Evolutionary conservation across 2,797 vertebrate genomes (phyloP).

Genomic region (Erethizon dorsatum): DNA sequence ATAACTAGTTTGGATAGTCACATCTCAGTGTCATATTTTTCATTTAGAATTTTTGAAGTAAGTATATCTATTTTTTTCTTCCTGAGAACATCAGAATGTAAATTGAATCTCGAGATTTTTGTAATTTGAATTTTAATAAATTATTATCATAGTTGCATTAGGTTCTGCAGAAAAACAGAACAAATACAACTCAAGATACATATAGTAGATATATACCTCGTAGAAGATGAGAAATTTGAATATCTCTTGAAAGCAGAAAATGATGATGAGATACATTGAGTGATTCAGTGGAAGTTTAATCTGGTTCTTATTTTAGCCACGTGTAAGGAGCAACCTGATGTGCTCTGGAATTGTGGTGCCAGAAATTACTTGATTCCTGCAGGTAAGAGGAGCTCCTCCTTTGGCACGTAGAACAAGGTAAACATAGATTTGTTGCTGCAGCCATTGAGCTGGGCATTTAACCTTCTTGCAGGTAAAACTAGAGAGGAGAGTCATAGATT

Average conservation of each 20-base stretch:
- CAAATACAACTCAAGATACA: neutral
- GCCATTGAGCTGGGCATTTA: neutral
- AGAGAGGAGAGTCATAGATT: neutral
- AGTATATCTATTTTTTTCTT: neutral
- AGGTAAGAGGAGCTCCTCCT: neutral
- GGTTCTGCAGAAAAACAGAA: neutral
- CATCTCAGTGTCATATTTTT: neutral
- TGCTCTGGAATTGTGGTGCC: slow-evolving; percentile 66
- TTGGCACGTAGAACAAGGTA: slow-evolving; percentile 17
- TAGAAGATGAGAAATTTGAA: neutral
- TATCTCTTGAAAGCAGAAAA: slow-evolving; percentile 69
- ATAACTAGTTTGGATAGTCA: neutral
- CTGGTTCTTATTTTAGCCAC: slow-evolving; percentile 69
- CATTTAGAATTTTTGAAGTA: slow-evolving; percentile 32
- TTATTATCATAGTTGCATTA: neutral
- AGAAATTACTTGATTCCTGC: slow-evolving; percentile 62
- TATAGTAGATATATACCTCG: neutral
- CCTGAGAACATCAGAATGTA: slow-evolving; percentile 22
- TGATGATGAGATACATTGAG: slow-evolving; percentile 66
- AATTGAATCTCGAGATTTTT: slow-evolving; percentile 56
- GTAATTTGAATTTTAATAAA: slow-evolving; percentile 32
- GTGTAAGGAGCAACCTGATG: slow-evolving; percentile 64
- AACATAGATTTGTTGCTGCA: slow-evolving; percentile 15
- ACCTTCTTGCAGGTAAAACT: neutral
- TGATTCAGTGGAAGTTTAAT: slow-evolving; percentile 72